Evolutionary conservation across 92 coral and sea anemone species (phyloP).

Genomic region (Epizoanthus stellaris): DNA sequence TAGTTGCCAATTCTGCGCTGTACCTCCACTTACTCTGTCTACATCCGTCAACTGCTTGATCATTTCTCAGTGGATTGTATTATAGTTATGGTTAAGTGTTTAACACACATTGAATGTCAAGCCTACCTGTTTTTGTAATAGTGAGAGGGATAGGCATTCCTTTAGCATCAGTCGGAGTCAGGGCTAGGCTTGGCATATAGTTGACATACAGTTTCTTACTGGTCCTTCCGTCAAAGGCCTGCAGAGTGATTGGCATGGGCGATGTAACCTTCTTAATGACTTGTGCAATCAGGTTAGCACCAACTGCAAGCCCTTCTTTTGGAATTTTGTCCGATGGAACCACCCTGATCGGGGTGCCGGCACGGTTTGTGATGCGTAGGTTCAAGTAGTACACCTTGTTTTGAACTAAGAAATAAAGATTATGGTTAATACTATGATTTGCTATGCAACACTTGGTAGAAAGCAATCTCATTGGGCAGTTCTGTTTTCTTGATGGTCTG

Average conservation of each 20-base stretch:
- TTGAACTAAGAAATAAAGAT: conserved; percentile 53
- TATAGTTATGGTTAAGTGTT: too few species aligned
- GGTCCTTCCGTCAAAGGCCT: conserved; percentile 53
- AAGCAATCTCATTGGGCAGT: not conserved
- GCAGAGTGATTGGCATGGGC: conserved; percentile 64
- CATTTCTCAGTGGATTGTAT: too few species aligned
- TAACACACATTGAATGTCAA: not conserved
- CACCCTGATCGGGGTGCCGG: conserved; percentile 59
- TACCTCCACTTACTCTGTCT: too few species aligned
- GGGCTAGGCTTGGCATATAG: conserved; percentile 51
- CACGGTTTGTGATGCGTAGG: conserved; percentile 80
- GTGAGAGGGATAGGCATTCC: conserved; percentile 62
- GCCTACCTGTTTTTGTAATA: conserved; percentile 67
- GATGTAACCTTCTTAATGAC: conserved; percentile 75
- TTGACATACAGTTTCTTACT: conserved; percentile 69
- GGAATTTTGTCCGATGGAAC: conserved; percentile 66
- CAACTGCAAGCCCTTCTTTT: conserved; percentile 66
- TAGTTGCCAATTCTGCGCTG: too few species aligned
- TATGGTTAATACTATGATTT: not conserved
- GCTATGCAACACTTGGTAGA: not conserved
- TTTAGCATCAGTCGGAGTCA: conserved; percentile 66
- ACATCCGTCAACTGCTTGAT: too few species aligned
- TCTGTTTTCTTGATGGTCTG: too few species aligned
- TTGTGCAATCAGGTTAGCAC: conserved; percentile 61
- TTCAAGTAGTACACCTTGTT: conserved; percentile 63